Base-by-base conservation (phyloP, 2,888 invertebrate species). In the Coelopa pilipes region DNA sequence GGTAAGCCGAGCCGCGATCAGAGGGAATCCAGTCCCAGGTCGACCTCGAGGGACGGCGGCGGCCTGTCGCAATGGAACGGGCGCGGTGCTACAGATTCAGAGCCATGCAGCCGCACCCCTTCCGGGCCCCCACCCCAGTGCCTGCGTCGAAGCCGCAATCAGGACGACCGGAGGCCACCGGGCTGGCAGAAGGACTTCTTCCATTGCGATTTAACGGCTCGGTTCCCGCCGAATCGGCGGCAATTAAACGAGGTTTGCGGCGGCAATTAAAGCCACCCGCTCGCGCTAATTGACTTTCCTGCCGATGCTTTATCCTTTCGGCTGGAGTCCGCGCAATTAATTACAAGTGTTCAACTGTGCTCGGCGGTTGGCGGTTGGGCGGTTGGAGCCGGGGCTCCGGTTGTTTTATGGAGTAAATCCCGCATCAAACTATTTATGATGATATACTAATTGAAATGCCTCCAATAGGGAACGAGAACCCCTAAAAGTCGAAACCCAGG, bases 21-120 rank as follows among this genome's bases (percentile, higher is more conserved):
- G 79, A 75, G 82, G 83, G 72, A 74, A 74, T 50, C 68, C 49
- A 75, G 75, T 76, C 71, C 73, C 77, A 77, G 65, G 67, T 66
- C 60, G 70, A 70, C 68, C 60, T 73, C 49, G 12, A 15, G 21
- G 34, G 34, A 34, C 34, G 34, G 34, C 34, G 34, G 7, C 34
- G 34, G 34, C 34, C 4, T 77, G 76, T 75, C 66, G 74, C 76
- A 78, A 75, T 76, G 78, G 74, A 45, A 50, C 9, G 45, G n/a
- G 11, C 21, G 62, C 69, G 53, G 76, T 80, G 80, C 75, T 77
- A 80, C 81, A 79, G 76, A 78, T 80, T 70, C 78, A n/a, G n/a
- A n/a, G n/a, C n/a, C n/a, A n/a, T n/a, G n/a, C n/a, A n/a, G n/a
- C 62, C 62, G 70, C 77, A 82, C 82, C 82, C 83, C 80, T 80